Evolutionary conservation across 2,888 invertebrate genomes (phyloP), one percentile per base, ranked within the genome.

Genomic region (Tetragnatha montana): DNA sequence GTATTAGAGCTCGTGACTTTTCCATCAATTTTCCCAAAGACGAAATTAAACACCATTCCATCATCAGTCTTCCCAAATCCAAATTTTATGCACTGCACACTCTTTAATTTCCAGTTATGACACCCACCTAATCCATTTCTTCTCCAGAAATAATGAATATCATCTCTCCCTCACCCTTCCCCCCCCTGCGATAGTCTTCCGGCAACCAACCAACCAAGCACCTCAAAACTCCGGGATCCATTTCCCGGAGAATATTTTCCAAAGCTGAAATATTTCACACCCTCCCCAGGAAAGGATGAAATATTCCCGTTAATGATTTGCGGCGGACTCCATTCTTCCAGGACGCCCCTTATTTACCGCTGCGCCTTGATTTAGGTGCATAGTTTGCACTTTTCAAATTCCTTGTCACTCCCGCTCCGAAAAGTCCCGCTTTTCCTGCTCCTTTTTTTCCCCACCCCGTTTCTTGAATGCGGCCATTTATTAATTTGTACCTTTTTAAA

Each of bases 401-500:
- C 89, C 88, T 73, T 51, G 60, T 74, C 73, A 82, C 73, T 82
- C 74, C 74, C 69, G 12, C 50, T n/a, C 50, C 22, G 21, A 21
- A 22, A 19, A 78, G 22, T 73, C 49, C 47, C 19, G 35, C 68
- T 35, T 35, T 76, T 51, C n/a, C 71, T n/a, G 8, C 50, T 81
- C 35, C 21, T 49, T 81, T 81, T 81, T 60, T 71, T 70, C 49
- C 10, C 12, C 19, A 2, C 60, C 17, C 60, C 75, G 49, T 75
- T 75, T 75, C 76, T 76, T 76, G 51, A 88, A 85, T 85, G 73
- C 70, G 70, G 81, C 71, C 89, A 71, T 85, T 89, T 85, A 89
- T 89, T 85, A 89, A 89, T 89, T 89, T 89, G 85, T 81, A 85
- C 85, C 88, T 89, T 89, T 89, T 89, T 81, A 89, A 89, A 89